These are phyloP conservation scores for Pteria penguin DNA, from an alignment of 2,888 invertebrate species.

Conservation along the genomic window DNA sequence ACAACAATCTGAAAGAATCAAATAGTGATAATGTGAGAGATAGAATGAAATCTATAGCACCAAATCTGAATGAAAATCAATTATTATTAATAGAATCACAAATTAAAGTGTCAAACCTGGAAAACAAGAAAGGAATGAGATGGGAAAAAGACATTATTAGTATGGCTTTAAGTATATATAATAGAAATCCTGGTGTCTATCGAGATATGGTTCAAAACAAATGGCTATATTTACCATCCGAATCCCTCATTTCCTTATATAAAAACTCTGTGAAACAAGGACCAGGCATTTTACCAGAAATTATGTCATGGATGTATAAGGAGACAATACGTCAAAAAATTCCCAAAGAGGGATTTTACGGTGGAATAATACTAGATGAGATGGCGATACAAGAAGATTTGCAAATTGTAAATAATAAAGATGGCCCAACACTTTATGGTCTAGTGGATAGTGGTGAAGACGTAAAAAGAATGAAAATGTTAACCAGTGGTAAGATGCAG, in stretches of 20 bases:
- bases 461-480: neutral
- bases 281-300: slow-evolving; percentile 26
- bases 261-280: slow-evolving; percentile 32
- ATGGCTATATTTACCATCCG: slow-evolving; percentile 27
- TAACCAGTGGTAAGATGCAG: slow-evolving; percentile 5
- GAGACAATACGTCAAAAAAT: slow-evolving; percentile 3
- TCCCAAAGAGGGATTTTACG: slow-evolving; percentile 2
- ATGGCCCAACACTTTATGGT: slow-evolving; percentile 3
- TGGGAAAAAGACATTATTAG: slow-evolving; percentile 15
- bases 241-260: slow-evolving; percentile 8
- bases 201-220: slow-evolving; percentile 4
- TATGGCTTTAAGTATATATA: slow-evolving; percentile 15
- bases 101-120: slow-evolving; percentile 1
- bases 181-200: slow-evolving; percentile 20
- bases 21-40: neutral
- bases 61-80: slow-evolving; percentile 23
- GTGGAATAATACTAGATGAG: slow-evolving; percentile 34
- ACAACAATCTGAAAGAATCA: neutral
- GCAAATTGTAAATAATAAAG: slow-evolving; percentile 10
- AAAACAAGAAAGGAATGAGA: slow-evolving; percentile 14
- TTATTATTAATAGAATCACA: slow-evolving; percentile 6
- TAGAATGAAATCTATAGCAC: neutral
- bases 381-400: slow-evolving; percentile 38
- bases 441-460: slow-evolving; percentile 19
- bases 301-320: slow-evolving; percentile 34